Percentiles rank a stretch among this genome's conserved stretches.
phyloP scores from a whole-genome alignment of 2,888 invertebrate species.

The Pomacea canaliculata region DNA sequence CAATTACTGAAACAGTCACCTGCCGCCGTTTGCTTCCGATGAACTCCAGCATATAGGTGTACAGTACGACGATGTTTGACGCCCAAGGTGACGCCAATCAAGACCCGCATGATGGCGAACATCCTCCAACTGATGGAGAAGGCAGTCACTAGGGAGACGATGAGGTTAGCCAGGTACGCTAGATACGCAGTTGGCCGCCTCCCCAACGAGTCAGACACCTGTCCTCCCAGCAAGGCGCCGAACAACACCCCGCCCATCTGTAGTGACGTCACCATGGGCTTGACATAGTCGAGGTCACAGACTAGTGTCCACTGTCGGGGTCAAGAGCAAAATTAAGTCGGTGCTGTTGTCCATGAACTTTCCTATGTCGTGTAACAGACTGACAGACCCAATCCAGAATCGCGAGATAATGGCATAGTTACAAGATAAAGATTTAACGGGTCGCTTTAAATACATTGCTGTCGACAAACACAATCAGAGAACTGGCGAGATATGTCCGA shows the following conservation, averaged over 20 bases:
- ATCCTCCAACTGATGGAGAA: constrained; percentile 11
- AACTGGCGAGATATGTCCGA: too few species aligned
- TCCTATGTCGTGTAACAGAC: neutral
- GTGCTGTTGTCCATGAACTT: too few species aligned
- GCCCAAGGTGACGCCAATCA: constrained; percentile 7
- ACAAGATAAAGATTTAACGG: too few species aligned
- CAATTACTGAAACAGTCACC: neutral
- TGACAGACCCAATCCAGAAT: neutral
- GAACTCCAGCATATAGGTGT: constrained; percentile 9
- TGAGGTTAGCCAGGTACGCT: neutral
- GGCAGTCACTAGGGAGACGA: constrained; percentile 2
- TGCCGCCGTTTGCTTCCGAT: neutral
- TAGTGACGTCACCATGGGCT: constrained; percentile 55
- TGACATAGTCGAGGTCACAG: constrained; percentile 50
- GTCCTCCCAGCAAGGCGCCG: constrained; percentile 61
- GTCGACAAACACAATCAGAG: too few species aligned
- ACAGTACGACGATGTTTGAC: neutral
- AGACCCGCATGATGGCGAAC: constrained; percentile 8
- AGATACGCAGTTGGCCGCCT: constrained; percentile 50
- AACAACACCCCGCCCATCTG: constrained; percentile 64
- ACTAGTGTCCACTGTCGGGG: constrained; percentile 58
- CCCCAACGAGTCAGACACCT: constrained; percentile 62
- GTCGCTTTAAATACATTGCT: too few species aligned
- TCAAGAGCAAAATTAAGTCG: neutral
- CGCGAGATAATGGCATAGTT: too few species aligned